phyloP scores from a whole-genome alignment of 2,113 vertebrate species.

The Carollia perspicillata region DNA sequence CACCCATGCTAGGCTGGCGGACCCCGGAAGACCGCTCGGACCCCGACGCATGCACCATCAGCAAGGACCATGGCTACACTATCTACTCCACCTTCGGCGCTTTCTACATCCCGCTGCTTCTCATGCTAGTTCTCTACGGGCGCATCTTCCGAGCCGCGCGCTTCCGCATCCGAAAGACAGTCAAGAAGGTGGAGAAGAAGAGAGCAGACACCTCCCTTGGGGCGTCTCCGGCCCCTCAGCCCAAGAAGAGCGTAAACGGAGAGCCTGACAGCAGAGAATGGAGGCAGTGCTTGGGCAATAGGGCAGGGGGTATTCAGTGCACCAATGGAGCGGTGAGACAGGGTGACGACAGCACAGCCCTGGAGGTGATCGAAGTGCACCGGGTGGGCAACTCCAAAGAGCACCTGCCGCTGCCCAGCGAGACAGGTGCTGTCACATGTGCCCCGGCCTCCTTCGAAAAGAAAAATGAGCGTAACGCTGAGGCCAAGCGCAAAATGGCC shows the following conservation, averaged over 20 bases:
- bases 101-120: constrained; percentile 96
- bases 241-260: constrained; percentile 84
- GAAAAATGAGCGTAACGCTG: constrained; percentile 87
- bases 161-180: constrained; percentile 95
- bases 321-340: constrained; percentile 89
- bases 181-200: constrained; percentile 89
- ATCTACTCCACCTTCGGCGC: constrained; percentile 99
- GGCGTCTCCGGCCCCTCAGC: constrained; percentile 81
- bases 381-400: constrained; percentile 86
- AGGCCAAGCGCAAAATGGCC: constrained; percentile 91
- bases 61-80: constrained; percentile 97
- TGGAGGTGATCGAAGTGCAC: constrained; percentile 92
- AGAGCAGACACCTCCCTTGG: constrained; percentile 79
- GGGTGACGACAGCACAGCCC: constrained; percentile 85
- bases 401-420: constrained; percentile 90
- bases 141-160: constrained; percentile 95
- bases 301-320: constrained; percentile 74
- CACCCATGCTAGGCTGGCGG: constrained; percentile 98
- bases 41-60: constrained; percentile 95
- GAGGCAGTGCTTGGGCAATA: constrained; percentile 82
- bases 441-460: constrained; percentile 80
- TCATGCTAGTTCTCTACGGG: constrained; percentile 97
- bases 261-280: constrained; percentile 82
- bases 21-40: constrained; percentile 94
- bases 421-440: constrained; percentile 70